Evolutionary conservation across 2,888 invertebrate species (phyloP).

Genomic region (Therioaphis trifolii): DNA sequence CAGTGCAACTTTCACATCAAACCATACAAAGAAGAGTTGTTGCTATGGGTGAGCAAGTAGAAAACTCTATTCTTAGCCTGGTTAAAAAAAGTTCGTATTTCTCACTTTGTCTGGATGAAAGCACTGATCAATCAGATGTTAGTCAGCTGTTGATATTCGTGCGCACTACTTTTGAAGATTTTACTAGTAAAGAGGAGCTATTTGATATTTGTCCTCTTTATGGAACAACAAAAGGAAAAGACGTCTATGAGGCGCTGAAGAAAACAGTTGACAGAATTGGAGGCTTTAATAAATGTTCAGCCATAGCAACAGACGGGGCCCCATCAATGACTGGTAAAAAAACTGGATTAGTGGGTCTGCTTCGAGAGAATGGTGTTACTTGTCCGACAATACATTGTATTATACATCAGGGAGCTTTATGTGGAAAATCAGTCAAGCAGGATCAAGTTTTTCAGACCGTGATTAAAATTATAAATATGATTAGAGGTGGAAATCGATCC

Average conservation of each 20-base stretch:
- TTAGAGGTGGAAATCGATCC: too few species aligned
- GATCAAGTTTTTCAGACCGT: too few species aligned
- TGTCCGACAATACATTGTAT: too few species aligned
- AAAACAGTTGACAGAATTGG: constrained; percentile 59
- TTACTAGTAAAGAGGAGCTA: too few species aligned
- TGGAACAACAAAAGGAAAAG: constrained; percentile 59
- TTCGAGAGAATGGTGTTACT: constrained; percentile 62
- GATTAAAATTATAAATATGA: too few species aligned
- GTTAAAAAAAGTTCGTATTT: constrained; percentile 52
- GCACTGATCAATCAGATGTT: constrained; percentile 55
- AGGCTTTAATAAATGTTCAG: constrained; percentile 61
- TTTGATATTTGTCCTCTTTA: constrained; percentile 42
- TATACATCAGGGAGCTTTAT: too few species aligned
- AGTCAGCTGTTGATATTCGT: constrained; percentile 52
- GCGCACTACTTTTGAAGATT: too few species aligned
- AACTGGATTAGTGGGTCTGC: constrained; percentile 55
- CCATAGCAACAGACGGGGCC: constrained; percentile 61
- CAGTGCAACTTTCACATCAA: too few species aligned
- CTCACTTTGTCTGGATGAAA: constrained; percentile 58
- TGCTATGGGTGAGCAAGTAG: constrained; percentile 50
- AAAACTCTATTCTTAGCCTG: constrained; percentile 38
- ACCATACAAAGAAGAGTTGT: too few species aligned
- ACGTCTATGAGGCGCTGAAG: constrained; percentile 57
- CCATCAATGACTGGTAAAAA: constrained; percentile 64
- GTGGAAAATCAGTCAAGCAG: too few species aligned